A percentile compares a stretch with the other conserved stretches of the same genome.
phyloP scores from a whole-genome alignment of 2,797 vertebrate genomes.

The Lagorchestes hirsutus region DNA sequence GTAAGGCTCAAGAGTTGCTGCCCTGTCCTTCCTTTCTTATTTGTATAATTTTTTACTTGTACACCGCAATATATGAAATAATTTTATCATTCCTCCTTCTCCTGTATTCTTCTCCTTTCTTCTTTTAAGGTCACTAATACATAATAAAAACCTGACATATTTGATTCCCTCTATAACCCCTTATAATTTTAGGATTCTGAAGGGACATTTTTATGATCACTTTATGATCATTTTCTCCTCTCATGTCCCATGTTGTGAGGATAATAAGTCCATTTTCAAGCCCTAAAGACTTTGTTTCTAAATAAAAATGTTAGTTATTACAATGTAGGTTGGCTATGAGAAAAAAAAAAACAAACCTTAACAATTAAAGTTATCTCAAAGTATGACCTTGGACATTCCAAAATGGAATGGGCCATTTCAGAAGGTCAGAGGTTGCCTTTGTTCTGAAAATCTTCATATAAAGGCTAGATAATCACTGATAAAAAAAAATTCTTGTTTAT shows the following conservation, averaged over 20 bases:
- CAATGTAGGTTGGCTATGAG: background rate
- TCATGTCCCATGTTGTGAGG: background rate
- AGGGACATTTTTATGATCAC: background rate
- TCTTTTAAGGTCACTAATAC: background rate
- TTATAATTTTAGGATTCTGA: background rate
- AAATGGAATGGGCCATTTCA: background rate
- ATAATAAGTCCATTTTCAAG: background rate
- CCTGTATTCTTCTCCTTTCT: background rate
- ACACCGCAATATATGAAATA: background rate
- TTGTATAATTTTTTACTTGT: background rate
- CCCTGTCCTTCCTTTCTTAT: background rate
- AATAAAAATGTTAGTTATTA: background rate
- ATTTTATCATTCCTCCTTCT: background rate
- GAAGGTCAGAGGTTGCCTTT: background rate
- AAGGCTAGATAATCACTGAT: background rate
- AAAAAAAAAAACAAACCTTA: background rate
- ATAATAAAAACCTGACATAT: background rate
- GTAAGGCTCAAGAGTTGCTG: background rate
- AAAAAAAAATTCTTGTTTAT: background rate
- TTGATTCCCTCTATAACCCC: background rate
- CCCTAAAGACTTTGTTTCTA: background rate
- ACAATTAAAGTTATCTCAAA: background rate
- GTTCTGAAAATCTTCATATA: background rate
- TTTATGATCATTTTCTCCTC: background rate
- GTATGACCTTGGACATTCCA: background rate